These are phyloP conservation scores for Acleris laterana DNA, from an alignment of 2,888 invertebrate species.

Conservation along the genomic window DNA sequence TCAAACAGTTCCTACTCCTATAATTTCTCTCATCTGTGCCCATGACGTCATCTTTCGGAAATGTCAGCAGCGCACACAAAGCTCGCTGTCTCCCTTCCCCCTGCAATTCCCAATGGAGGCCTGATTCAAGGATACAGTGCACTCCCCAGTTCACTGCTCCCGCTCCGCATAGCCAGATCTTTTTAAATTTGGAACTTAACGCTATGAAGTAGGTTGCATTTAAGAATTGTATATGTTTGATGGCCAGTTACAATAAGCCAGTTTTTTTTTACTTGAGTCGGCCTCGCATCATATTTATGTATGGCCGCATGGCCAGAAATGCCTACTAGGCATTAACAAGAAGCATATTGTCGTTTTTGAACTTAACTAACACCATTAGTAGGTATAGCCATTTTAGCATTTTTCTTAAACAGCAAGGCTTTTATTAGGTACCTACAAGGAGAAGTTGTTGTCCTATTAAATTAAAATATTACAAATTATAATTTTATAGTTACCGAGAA, in stretches of 20 bases:
- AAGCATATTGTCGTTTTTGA: no score
- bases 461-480: no score
- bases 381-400: no score
- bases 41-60: conserved; percentile 70
- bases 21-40: conserved; percentile 44
- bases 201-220: conserved; percentile 2
- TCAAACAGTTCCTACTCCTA: conserved; percentile 1
- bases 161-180: conserved; percentile 60
- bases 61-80: conserved; percentile 61
- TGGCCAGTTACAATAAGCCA: neutral
- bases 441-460: no score
- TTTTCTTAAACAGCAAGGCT: no score
- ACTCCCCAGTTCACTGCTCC: conserved; percentile 79
- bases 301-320: no score
- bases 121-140: conserved; percentile 75
- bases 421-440: no score
- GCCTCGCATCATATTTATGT: neutral
- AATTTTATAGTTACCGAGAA: no score
- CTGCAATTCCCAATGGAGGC: conserved; percentile 65
- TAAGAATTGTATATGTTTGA: neutral
- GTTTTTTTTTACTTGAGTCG: neutral
- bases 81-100: conserved; percentile 60
- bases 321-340: no score
- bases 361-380: no score
- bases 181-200: conserved; percentile 19